Evolutionary conservation across 2,888 invertebrate genomes (phyloP), one percentile per base, ranked within the genome.

Genomic region (Athalia cordata): DNA sequence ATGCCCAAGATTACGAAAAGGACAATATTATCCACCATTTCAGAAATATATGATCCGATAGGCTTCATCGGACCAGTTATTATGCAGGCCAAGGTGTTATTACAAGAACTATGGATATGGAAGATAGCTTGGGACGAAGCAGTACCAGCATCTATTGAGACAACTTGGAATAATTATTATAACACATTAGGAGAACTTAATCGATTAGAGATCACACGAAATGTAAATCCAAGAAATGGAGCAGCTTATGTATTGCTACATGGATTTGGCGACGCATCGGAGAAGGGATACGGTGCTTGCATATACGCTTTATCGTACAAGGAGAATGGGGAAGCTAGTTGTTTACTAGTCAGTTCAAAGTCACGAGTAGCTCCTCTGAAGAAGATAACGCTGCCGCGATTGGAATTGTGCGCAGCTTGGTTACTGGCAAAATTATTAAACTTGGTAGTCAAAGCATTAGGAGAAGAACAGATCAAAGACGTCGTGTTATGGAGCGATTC

Each of bases 331-430:
- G 4, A 77, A 8, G 3, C 43, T 45, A 4, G 15, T 45, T 50
- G 77, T 45, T 7, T 15, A 4, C 66, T 87, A 43, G 47, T 87
- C 49, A 81, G 81, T 43, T 80, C 86, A 9, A 86, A 87, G 77
- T 81, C 83, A 2, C 72, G 83, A 43, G 84, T 87, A 4, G 84
- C 87, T 4, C 84, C 85, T 5, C 11, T 85, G 8, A 85, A 84
- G 81, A 68, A 13, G 4, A 61, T 81, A 0, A 77, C 82, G 0
- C n/a, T 86, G 11, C 84, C 85, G 0, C 77, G 84, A 79, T 75
- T 85, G 6, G 84, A 86, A 78, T 67, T 85, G 52, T 83, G 81
- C n/a, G 86, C 79, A 3, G 83, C 83, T 0, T 29, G 80, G 5
- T 55, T 85, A 59, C 64, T 84, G 0, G 68, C 81, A 0, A 78